Percentiles rank a stretch among this genome's conserved stretches.
Conservation (phyloP, 2,888 invertebrate genomes). For the Ormia ochracea region DNA sequence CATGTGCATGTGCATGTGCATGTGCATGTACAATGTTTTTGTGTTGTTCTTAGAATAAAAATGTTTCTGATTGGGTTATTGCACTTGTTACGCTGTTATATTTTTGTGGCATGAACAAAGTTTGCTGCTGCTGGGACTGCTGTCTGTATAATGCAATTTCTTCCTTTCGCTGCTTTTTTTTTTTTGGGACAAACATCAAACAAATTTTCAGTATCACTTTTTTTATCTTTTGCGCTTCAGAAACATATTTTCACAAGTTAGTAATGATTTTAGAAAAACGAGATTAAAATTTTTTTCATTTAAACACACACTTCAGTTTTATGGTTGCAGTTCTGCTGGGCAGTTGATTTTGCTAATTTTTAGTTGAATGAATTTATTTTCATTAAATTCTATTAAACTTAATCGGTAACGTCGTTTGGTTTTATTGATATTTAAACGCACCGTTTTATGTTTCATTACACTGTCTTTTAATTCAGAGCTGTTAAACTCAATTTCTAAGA, state of each 20-base stretch:
- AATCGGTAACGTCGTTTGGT: constrained; percentile 60
- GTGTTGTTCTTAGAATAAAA: constrained; percentile 20
- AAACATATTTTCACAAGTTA: neutral
- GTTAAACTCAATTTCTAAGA: neutral
- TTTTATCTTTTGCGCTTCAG: neutral
- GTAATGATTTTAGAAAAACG: neutral
- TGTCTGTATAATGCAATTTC: constrained; percentile 8
- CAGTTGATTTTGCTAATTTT: constrained; percentile 3
- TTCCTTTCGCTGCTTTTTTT: constrained; percentile 14
- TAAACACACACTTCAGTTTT: constrained; percentile 4
- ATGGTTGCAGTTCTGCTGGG: constrained; percentile 6
- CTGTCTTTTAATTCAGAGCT: constrained; percentile 13
- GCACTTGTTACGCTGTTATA: constrained; percentile 44
- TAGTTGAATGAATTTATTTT: constrained; percentile 63
- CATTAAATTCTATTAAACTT: constrained; percentile 65
- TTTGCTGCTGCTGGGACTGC: neutral
- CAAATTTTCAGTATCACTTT: neutral
- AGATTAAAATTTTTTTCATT: too few relatives aligned
- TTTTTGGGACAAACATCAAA: constrained; percentile 31
- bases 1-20: too few relatives aligned
- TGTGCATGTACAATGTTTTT: too few relatives aligned
- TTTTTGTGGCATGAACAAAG: constrained; percentile 26
- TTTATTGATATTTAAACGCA: constrained; percentile 54
- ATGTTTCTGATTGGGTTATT: constrained; percentile 46
- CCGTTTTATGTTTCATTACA: constrained; percentile 59